Evolutionary conservation across 2,888 invertebrate genomes (phyloP).

Genomic region (Theretra japonica): DNA sequence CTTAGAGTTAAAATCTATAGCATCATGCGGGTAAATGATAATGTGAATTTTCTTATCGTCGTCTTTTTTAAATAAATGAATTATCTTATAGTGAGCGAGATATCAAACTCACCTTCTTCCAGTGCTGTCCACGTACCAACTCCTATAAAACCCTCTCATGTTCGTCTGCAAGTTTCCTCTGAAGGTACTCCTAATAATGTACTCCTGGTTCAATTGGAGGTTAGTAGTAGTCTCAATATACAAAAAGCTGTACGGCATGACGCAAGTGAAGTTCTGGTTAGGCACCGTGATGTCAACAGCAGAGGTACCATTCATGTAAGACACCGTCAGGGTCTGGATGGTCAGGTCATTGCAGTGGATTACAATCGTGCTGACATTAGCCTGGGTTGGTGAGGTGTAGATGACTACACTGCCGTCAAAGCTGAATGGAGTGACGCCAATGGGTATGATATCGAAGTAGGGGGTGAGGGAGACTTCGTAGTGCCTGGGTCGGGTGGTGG

Average conservation of each 20-base stretch:
- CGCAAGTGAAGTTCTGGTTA: constrained; percentile 54
- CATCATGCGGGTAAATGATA: neutral
- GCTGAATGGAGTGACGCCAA: constrained; percentile 56
- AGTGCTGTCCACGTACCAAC: constrained; percentile 87
- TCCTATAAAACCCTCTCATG: constrained; percentile 92
- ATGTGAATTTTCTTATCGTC: neutral
- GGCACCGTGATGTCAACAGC: constrained; percentile 45
- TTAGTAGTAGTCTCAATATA: constrained; percentile 51
- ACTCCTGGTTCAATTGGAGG: constrained; percentile 65
- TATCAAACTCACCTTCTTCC: constrained; percentile 70
- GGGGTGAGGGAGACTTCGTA: constrained; percentile 84
- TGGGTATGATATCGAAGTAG: constrained; percentile 64
- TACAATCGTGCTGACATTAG: constrained; percentile 58
- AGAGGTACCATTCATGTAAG: constrained; percentile 33
- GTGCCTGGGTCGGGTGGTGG: constrained; percentile 74
- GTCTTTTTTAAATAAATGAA: too few relatives aligned
- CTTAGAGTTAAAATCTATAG: too few relatives aligned
- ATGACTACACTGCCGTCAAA: constrained; percentile 77
- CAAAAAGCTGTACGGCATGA: constrained; percentile 61
- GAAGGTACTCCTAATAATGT: constrained; percentile 87
- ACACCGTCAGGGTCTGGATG: constrained; percentile 70
- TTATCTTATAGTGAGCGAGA: neutral
- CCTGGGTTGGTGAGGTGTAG: constrained; percentile 46
- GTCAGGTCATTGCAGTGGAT: constrained; percentile 72
- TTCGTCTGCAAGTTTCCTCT: constrained; percentile 88